Evolutionary conservation across 1,140 invertebrate genomes (phyloP).

Genomic region (Ostrea edulis): DNA sequence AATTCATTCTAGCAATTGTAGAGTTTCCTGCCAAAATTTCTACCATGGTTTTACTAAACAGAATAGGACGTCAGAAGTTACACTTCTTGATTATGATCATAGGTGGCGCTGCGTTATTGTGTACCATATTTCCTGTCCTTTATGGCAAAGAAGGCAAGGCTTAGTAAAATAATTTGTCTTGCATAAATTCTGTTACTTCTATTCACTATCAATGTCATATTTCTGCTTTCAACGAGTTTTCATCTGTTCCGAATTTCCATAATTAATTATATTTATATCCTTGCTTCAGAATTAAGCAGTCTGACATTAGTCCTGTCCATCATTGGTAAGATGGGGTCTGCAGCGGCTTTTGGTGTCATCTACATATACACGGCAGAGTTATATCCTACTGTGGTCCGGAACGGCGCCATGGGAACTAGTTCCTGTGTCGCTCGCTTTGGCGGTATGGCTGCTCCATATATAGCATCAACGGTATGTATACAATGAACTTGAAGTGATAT

Average conservation of each 20-base stretch:
- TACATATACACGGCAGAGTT: conserved; percentile 91
- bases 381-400: conserved; percentile 91
- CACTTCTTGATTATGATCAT: conserved; percentile 55
- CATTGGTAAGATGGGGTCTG: conserved; percentile 84
- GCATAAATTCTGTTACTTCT: not conserved
- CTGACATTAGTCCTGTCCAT: conserved; percentile 82
- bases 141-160: conserved; percentile 51
- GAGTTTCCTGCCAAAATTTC: conserved; percentile 84
- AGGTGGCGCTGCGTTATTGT: conserved; percentile 56
- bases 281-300: conserved; percentile 47
- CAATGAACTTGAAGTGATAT: too few species aligned
- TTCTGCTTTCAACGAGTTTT: not conserved
- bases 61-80: conserved; percentile 56
- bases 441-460: conserved; percentile 86
- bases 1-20: conserved; percentile 82
- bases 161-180: too few species aligned
- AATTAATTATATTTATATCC: not conserved
- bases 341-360: conserved; percentile 82
- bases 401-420: conserved; percentile 89
- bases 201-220: not conserved
- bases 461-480: conserved; percentile 67
- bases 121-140: conserved; percentile 56
- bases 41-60: conserved; percentile 55
- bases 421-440: conserved; percentile 89
- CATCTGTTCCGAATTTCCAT: not conserved